Conservation (phyloP, 1,140 invertebrate species). For the Hestina assimilis region DNA sequence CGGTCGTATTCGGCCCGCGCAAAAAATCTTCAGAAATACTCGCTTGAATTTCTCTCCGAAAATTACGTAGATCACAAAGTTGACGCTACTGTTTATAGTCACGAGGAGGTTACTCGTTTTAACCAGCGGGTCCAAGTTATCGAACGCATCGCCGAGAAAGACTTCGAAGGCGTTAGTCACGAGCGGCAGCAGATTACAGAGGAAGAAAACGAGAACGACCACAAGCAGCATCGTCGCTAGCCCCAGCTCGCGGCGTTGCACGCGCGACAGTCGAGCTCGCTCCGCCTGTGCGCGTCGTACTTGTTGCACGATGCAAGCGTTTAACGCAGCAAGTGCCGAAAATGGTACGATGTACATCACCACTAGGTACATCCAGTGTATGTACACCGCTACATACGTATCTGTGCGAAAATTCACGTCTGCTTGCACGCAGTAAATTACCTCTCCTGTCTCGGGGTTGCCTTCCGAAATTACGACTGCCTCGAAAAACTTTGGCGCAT, state of each 20-base stretch:
- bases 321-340: slow-evolving; percentile 89
- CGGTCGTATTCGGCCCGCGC: slow-evolving; percentile 79
- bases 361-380: slow-evolving; percentile 94
- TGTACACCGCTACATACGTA: slow-evolving; percentile 91
- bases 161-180: slow-evolving; percentile 93
- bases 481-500: slow-evolving; percentile 89
- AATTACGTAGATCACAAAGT: slow-evolving; percentile 98
- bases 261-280: slow-evolving; percentile 87
- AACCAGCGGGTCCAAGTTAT: slow-evolving; percentile 86
- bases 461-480: slow-evolving; percentile 55
- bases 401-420: slow-evolving; percentile 84
- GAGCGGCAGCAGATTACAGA: slow-evolving; percentile 95
- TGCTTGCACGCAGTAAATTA: slow-evolving; percentile 85
- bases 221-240: slow-evolving; percentile 95
- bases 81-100: slow-evolving; percentile 97
- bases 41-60: slow-evolving; percentile 98
- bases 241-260: slow-evolving; percentile 92
- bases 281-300: slow-evolving; percentile 90
- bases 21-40: slow-evolving; percentile 92
- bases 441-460: slow-evolving; percentile 60
- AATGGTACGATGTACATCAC: slow-evolving; percentile 96
- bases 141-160: slow-evolving; percentile 83
- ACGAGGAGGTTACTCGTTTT: slow-evolving; percentile 95
- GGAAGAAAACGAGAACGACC: slow-evolving; percentile 95
- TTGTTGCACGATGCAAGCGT: slow-evolving; percentile 92